Conservation (phyloP, 2,113 vertebrate species). For the Sceloporus tristichus region DNA sequence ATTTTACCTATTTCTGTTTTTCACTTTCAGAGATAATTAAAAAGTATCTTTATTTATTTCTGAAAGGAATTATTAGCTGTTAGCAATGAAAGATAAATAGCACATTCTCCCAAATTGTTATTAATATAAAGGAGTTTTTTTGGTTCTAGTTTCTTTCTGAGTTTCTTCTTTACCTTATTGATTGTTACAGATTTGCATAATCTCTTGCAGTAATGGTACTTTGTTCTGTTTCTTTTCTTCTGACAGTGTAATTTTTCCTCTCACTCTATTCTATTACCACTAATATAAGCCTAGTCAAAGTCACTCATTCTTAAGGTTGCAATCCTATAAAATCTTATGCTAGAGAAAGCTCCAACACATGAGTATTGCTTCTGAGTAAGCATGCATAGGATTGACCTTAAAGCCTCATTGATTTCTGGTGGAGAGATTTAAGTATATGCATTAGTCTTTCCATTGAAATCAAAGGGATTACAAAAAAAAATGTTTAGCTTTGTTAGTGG, state of each 20-base stretch:
- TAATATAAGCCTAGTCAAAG: neutral
- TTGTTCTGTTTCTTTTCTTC: constrained; percentile 13
- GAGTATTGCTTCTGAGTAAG: too few species aligned
- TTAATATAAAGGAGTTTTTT: neutral
- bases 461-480: neutral
- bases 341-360: neutral
- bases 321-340: neutral
- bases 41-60: constrained; percentile 27
- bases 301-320: neutral
- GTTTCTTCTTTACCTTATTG: constrained; percentile 9
- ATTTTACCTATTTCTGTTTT: neutral
- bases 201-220: neutral
- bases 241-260: neutral
- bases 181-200: neutral
- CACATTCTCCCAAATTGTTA: neutral
- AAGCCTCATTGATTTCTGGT: neutral
- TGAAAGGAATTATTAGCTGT: constrained; percentile 13
- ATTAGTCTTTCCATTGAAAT: neutral
- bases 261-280: neutral
- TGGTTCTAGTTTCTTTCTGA: neutral
- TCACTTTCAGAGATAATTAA: neutral
- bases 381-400: neutral
- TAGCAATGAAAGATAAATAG: neutral
- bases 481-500: neutral
- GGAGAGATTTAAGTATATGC: neutral